Evolutionary conservation across 2,888 invertebrate genomes (phyloP).

Genomic region (Syritta pipiens): DNA sequence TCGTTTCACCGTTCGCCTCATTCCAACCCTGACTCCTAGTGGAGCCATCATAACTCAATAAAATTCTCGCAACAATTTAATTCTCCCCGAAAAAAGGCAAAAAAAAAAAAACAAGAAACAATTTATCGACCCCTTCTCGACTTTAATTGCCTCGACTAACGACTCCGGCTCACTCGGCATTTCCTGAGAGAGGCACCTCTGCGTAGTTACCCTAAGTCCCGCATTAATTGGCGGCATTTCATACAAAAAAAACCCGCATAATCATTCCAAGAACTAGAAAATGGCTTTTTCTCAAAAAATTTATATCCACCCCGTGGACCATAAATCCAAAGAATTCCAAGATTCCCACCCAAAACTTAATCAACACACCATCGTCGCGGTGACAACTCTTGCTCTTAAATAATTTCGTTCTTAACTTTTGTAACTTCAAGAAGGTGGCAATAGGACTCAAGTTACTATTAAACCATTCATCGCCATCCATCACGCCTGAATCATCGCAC

Average conservation of each 20-base stretch:
- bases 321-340: conserved; percentile 60
- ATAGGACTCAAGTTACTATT: conserved; percentile 61
- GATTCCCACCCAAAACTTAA: conserved; percentile 42
- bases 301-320: conserved; percentile 44
- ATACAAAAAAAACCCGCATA: not conserved
- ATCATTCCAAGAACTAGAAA: conserved; percentile 55
- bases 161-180: not conserved
- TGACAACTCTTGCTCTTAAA: conserved; percentile 61
- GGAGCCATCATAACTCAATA: no score
- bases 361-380: conserved; percentile 21
- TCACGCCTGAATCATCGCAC: conserved; percentile 52
- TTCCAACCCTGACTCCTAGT: no score
- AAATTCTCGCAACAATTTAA: no score
- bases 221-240: conserved; percentile 14
- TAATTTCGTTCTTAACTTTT: conserved; percentile 53
- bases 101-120: no score
- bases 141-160: no score
- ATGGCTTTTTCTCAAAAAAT: conserved; percentile 47
- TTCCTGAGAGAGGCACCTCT: not conserved
- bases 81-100: no score
- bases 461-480: conserved; percentile 60
- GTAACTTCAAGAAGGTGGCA: conserved; percentile 56
- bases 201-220: not conserved
- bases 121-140: no score
- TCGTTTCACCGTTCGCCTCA: no score